These are phyloP conservation scores for Acipenser ruthenus DNA, from an alignment of 2,797 vertebrate species.

Conservation along the genomic window DNA sequence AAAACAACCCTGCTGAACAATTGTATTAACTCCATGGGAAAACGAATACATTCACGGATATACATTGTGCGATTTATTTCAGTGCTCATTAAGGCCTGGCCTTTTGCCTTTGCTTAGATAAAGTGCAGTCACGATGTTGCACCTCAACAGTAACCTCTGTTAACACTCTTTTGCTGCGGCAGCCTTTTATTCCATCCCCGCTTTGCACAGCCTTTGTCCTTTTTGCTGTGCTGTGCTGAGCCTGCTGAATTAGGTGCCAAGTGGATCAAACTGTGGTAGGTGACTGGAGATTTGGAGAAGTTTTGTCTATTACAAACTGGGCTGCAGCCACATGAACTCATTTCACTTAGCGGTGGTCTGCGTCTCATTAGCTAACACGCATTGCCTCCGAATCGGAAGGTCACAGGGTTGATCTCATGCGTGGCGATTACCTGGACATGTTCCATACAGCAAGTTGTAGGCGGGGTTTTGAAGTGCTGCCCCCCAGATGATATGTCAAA, in stretches of 20 bases:
- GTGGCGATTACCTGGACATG: conserved; percentile 34
- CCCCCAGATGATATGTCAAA: conserved; percentile 14
- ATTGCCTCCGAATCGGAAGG: conserved; percentile 37
- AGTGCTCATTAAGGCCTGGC: neutral
- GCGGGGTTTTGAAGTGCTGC: neutral
- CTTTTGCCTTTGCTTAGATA: conserved; percentile 7
- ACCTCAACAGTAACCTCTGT: conserved; percentile 11
- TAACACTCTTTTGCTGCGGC: conserved; percentile 1
- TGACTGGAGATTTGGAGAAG: conserved; percentile 40
- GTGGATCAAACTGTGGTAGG: conserved; percentile 41
- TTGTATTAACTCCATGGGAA: conserved; percentile 35
- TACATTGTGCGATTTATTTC: no score
- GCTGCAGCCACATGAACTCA: conserved; percentile 39
- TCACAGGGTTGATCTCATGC: conserved; percentile 18
- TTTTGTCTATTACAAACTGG: conserved; percentile 37
- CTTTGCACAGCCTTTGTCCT: neutral
- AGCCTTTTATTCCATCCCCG: neutral
- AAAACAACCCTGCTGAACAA: conserved; percentile 36
- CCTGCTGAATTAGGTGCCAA: conserved; percentile 33
- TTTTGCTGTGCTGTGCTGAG: neutral
- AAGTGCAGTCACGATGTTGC: neutral
- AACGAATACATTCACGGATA: conserved; percentile 8
- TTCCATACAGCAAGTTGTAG: conserved; percentile 18
- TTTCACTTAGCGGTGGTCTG: conserved; percentile 38
- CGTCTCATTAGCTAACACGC: conserved; percentile 43